Evolutionary conservation across 2,888 invertebrate genomes (phyloP), one percentile per base, ranked within the genome.

Genomic region (Hipparchia semele): DNA sequence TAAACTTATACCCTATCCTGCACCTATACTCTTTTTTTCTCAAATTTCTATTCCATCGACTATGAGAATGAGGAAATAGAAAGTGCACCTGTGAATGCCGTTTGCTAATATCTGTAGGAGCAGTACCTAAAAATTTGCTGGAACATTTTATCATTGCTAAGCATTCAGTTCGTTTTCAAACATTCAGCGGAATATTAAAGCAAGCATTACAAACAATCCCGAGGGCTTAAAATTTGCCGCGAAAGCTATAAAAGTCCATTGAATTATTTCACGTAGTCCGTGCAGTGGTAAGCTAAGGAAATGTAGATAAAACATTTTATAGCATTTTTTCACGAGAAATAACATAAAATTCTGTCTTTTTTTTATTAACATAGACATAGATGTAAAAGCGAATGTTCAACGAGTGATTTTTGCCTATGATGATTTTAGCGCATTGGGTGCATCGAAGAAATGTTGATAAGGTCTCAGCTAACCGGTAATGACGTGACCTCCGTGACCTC

Each of bases 181-280:
- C 53, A 54, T 66, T 66, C 56, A 54, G 54, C 66, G 7, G 56
- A 54, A 66, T 66, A 66, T 54, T 66, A 66, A 56, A 66, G n/a
- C 61, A 61, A 61, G 45, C 56, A 54, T 54, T 56, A 66, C 66
- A 66, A 66, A 66, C 66, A 66, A 54, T 66, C 66, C 33, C 66
- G 12, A n/a, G 53, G 54, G 66, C 39, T 58, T 68, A 68, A 68
- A 68, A 68, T 68, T 59, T 68, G 56, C 68, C 56, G n/a, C 58
- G 58, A 68, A 68, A 68, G 68, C 68, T 68, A 68, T 68, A 59
- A 59, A 66, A 58, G 68, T 68, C 46, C 23, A 68, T 56, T 68
- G 68, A 68, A 68, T 68, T 58, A 68, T 68, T 68, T 68, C 68
- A 45, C 56, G 45, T n/a, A 10, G 13, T 46, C 6, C 39, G 3